Conservation (phyloP, 2,113 vertebrate species). For the Psittacula cyanocephala region DNA sequence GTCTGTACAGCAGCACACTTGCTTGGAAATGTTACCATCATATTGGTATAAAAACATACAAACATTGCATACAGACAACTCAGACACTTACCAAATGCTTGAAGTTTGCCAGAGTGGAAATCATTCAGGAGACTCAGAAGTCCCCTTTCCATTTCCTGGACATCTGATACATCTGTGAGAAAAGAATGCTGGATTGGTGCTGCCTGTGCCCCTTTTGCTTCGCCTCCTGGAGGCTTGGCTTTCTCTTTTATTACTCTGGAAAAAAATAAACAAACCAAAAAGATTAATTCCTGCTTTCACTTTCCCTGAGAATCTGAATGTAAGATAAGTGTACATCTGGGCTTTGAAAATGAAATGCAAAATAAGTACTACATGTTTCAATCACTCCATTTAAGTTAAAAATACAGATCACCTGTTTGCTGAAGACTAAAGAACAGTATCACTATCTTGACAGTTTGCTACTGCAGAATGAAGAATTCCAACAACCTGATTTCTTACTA, state of each 20-base stretch:
- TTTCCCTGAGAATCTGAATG: background rate
- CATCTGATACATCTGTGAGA: slow-evolving; percentile 95
- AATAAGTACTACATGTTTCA: background rate
- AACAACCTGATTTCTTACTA: background rate
- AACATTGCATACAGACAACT: background rate
- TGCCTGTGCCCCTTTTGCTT: slow-evolving; percentile 80
- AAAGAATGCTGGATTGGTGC: slow-evolving; percentile 92
- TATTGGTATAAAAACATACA: background rate
- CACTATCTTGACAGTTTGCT: background rate
- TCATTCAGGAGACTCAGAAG: slow-evolving; percentile 95
- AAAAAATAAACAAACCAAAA: background rate
- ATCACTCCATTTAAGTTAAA: background rate
- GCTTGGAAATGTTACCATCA: background rate
- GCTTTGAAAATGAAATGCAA: background rate
- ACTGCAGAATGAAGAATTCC: background rate
- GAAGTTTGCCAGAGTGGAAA: slow-evolving; percentile 97
- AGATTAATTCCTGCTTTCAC: background rate
- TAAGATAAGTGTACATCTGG: background rate
- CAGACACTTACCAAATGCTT: slow-evolving; percentile 87
- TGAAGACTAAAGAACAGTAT: background rate
- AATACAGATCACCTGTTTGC: background rate
- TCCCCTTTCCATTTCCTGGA: slow-evolving; percentile 98
- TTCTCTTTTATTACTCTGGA: slow-evolving; percentile 87
- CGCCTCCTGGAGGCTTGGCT: slow-evolving; percentile 76
- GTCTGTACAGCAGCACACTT: background rate